Evolutionary conservation across 1,140 invertebrate genomes (phyloP).

Genomic region (Drosophila ambigua): DNA sequence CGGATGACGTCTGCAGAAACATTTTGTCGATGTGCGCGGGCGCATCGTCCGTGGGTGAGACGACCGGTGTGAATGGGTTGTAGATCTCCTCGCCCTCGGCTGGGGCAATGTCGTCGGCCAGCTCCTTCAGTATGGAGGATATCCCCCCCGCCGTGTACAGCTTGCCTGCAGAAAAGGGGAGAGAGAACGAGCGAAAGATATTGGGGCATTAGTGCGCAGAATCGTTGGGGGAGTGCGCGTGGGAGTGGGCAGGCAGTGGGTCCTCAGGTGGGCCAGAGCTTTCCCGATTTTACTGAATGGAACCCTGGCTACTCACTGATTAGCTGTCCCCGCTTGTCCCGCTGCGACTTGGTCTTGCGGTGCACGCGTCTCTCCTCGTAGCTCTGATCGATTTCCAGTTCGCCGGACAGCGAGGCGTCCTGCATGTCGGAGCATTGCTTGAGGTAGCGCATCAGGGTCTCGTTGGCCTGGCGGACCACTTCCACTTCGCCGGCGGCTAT

Average conservation of each 20-base stretch:
- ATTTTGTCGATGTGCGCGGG: constrained; percentile 83
- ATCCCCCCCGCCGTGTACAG: constrained; percentile 80
- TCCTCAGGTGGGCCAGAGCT: constrained; percentile 30
- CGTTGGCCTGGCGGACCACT: constrained; percentile 80
- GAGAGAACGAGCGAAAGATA: constrained; percentile 6
- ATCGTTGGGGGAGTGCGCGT: constrained; percentile 15
- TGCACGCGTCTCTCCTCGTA: constrained; percentile 81
- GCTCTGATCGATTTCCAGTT: constrained; percentile 83
- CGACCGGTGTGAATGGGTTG: constrained; percentile 84
- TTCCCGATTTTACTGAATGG: constrained; percentile 44
- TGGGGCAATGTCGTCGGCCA: constrained; percentile 82
- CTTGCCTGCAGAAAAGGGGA: constrained; percentile 59
- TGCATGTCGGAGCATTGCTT: constrained; percentile 84
- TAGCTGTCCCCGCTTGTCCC: constrained; percentile 81
- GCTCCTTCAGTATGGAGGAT: constrained; percentile 80
- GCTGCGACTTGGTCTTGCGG: constrained; percentile 82
- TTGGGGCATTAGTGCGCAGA: constrained; percentile 56
- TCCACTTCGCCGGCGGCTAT: constrained; percentile 83
- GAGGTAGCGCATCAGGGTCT: constrained; percentile 82
- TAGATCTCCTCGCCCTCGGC: constrained; percentile 83
- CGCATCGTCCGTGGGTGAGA: constrained; percentile 83
- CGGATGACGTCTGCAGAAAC: constrained; percentile 84
- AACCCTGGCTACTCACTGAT: constrained; percentile 72
- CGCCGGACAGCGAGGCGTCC: constrained; percentile 81
- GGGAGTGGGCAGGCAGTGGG: background rate